Evolutionary conservation across 2,888 invertebrate genomes (phyloP).

Genomic region (Eupithecia dodoneata): DNA sequence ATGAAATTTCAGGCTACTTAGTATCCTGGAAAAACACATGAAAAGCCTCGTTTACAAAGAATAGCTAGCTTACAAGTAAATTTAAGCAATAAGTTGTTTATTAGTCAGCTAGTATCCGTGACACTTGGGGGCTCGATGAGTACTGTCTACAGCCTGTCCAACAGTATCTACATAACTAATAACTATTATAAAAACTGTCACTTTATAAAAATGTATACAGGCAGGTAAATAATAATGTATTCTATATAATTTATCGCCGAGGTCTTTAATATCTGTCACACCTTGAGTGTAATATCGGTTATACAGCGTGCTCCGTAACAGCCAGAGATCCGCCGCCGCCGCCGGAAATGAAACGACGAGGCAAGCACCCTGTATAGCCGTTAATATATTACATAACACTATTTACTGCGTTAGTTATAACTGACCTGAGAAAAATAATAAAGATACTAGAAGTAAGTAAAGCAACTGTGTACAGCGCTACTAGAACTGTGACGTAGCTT

Average conservation of each 20-base stretch:
- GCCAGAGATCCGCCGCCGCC: constrained; percentile 34
- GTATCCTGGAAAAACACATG: too few species aligned
- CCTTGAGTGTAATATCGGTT: constrained; percentile 18
- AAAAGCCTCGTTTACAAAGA: background rate
- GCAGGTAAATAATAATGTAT: background rate
- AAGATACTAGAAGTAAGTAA: too few species aligned
- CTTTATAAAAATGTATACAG: too few species aligned
- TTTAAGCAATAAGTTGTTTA: too few species aligned
- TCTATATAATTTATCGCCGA: background rate
- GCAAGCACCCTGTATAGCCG: constrained; percentile 24
- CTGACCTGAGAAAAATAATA: background rate
- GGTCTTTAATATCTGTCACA: constrained; percentile 4
- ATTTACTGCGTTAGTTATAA: background rate
- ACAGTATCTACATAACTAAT: too few species aligned
- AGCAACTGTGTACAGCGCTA: too few species aligned
- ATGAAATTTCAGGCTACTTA: too few species aligned
- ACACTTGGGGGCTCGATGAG: too few species aligned
- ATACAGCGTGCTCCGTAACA: constrained; percentile 30
- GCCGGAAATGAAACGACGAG: constrained; percentile 32
- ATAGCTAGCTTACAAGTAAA: background rate
- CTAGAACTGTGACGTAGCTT: too few species aligned
- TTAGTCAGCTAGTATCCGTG: too few species aligned
- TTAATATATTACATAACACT: background rate
- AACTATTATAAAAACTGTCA: too few species aligned
- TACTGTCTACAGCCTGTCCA: too few species aligned